Conservation (phyloP, 2,797 vertebrate genomes). For the Lepus oiostolus region DNA sequence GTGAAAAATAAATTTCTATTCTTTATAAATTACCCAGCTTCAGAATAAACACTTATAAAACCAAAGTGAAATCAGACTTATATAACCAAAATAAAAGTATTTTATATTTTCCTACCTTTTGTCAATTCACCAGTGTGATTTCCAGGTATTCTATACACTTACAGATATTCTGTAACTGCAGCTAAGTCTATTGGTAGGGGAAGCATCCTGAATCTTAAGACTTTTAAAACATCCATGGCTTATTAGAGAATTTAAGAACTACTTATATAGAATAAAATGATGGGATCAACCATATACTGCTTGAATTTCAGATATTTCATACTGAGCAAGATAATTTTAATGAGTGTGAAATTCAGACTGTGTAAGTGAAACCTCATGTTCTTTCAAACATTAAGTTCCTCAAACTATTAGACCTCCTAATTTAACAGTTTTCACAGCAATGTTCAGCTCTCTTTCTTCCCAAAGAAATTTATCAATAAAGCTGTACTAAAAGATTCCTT, state of each 20-base stretch:
- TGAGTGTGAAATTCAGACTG: neutral
- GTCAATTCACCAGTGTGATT: neutral
- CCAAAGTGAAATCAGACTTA: neutral
- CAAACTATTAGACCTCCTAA: neutral
- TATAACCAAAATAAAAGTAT: neutral
- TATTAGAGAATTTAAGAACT: neutral
- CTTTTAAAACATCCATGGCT: too few species aligned
- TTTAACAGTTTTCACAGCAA: neutral
- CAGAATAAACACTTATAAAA: neutral
- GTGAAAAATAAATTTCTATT: neutral
- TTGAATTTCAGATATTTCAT: neutral
- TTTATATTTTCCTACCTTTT: neutral
- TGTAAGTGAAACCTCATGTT: neutral
- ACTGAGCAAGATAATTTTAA: conserved; percentile 25
- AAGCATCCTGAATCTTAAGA: too few species aligned
- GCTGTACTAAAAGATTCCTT: neutral
- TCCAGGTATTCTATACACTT: too few species aligned
- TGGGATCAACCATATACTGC: neutral
- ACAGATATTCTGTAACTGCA: too few species aligned
- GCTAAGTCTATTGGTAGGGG: too few species aligned
- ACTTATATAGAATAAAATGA: neutral
- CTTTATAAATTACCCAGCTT: neutral
- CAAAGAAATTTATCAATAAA: neutral
- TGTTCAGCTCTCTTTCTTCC: neutral
- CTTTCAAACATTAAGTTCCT: neutral